A percentile compares a stretch with the other conserved stretches of the same genome.
phyloP scores from a whole-genome alignment of 1,140 invertebrate genomes.

The Diploscapter pachys region DNA sequence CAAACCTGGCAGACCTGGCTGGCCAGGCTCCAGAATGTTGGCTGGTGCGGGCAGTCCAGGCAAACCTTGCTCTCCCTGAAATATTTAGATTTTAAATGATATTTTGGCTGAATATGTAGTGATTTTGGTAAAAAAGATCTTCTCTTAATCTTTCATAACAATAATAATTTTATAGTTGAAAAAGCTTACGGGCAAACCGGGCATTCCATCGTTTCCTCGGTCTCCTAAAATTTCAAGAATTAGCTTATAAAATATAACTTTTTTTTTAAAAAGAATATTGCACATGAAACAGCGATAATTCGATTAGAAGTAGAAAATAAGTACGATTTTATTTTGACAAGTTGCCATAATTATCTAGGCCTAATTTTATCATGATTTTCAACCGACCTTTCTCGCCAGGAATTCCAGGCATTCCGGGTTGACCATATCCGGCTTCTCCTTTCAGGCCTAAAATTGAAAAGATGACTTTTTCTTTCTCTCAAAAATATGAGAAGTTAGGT shows the following conservation, averaged over 20 bases:
- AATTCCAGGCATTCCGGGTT: constrained; percentile 51
- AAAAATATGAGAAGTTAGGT: too few relatives aligned
- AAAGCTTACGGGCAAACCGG: constrained; percentile 41
- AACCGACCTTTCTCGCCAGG: constrained; percentile 43
- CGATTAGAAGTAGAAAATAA: too few relatives aligned
- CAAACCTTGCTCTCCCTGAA: constrained; percentile 60
- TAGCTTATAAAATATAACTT: too few relatives aligned
- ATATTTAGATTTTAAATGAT: background rate
- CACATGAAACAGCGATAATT: too few relatives aligned
- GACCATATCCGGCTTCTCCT: constrained; percentile 57
- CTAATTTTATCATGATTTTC: too few relatives aligned
- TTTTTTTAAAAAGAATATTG: too few relatives aligned
- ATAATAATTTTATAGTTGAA: too few relatives aligned
- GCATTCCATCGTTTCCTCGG: constrained; percentile 36
- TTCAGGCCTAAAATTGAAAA: constrained; percentile 41
- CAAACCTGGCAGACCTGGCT: constrained; percentile 56
- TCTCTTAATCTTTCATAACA: too few relatives aligned
- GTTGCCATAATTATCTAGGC: too few relatives aligned
- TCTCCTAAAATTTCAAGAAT: constrained; percentile 10
- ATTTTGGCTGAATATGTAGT: background rate
- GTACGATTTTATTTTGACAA: too few relatives aligned
- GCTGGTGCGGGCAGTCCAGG: constrained; percentile 50
- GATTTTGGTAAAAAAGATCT: too few relatives aligned
- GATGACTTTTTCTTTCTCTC: too few relatives aligned
- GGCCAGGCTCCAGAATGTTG: constrained; percentile 36